Evolutionary conservation across 2,113 vertebrate genomes (phyloP).

Genomic region (Hystrix brachyura): DNA sequence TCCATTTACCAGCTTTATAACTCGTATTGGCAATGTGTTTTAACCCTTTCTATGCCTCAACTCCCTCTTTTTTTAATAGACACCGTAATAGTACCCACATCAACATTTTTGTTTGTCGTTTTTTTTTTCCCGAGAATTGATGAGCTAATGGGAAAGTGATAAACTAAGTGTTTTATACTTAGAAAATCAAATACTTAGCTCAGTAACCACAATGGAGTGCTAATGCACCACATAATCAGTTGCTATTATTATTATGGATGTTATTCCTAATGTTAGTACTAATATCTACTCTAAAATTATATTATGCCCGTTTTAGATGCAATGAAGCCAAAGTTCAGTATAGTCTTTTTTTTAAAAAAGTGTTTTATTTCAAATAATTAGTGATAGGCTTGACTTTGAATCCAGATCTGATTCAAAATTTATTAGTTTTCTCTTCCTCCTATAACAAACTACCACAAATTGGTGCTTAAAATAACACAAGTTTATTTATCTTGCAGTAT

Average conservation of each 20-base stretch:
- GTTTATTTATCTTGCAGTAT: neutral
- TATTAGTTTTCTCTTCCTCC: neutral
- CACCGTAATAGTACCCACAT: neutral
- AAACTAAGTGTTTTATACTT: neutral
- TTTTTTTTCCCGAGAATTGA: neutral
- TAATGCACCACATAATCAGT: neutral
- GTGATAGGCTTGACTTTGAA: neutral
- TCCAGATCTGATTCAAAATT: neutral
- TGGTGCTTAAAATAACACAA: neutral
- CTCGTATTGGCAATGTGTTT: neutral
- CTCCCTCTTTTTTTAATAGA: neutral
- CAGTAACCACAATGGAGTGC: neutral
- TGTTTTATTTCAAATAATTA: neutral
- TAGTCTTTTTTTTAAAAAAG: neutral
- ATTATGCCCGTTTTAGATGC: neutral
- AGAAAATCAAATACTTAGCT: neutral
- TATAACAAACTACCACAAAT: neutral
- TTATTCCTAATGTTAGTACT: neutral
- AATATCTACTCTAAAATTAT: neutral
- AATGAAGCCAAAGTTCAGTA: neutral
- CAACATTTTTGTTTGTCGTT: neutral
- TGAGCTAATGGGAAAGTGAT: neutral
- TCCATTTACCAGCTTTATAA: neutral
- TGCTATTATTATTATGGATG: neutral
- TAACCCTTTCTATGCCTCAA: neutral